Evolutionary conservation across 2,888 invertebrate genomes (phyloP).

Genomic region (Bedellia somnulentella): DNA sequence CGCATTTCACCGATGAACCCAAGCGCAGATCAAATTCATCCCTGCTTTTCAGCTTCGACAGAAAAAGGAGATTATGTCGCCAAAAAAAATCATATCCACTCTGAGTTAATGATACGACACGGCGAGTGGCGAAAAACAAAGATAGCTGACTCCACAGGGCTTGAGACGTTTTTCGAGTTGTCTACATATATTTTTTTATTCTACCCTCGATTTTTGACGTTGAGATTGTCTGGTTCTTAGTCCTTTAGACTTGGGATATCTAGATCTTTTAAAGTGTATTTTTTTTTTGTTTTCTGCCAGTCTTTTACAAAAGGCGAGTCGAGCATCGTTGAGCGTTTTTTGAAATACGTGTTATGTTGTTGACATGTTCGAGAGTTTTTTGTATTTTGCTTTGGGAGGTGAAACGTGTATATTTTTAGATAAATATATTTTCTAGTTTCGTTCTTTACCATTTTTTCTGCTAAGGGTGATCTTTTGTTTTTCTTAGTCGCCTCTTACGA

Average conservation of each 20-base stretch:
- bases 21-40: slow-evolving; percentile 1
- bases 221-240: slow-evolving; percentile 45
- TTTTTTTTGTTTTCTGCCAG: slow-evolving; percentile 16
- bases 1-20: slow-evolving; percentile 5
- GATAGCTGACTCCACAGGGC: slow-evolving; percentile 26
- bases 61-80: slow-evolving; percentile 50
- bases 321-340: too few relatives aligned
- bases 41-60: not conserved
- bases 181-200: slow-evolving; percentile 54
- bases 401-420: too few relatives aligned
- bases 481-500: too few relatives aligned
- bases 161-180: slow-evolving; percentile 52
- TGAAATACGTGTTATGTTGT: too few relatives aligned
- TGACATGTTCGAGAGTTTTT: too few relatives aligned
- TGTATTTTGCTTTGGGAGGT: too few relatives aligned
- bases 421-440: too few relatives aligned
- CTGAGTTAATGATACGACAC: slow-evolving; percentile 60
- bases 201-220: slow-evolving; percentile 44
- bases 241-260: slow-evolving; percentile 26
- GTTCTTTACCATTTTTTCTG: too few relatives aligned
- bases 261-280: slow-evolving; percentile 13
- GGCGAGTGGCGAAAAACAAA: slow-evolving; percentile 55
- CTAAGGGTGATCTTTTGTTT: too few relatives aligned
- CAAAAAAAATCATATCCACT: slow-evolving; percentile 49
- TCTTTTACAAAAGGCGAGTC: too few relatives aligned